phyloP scores from a whole-genome alignment of 2,888 invertebrate species.

The Acleris emargana region DNA sequence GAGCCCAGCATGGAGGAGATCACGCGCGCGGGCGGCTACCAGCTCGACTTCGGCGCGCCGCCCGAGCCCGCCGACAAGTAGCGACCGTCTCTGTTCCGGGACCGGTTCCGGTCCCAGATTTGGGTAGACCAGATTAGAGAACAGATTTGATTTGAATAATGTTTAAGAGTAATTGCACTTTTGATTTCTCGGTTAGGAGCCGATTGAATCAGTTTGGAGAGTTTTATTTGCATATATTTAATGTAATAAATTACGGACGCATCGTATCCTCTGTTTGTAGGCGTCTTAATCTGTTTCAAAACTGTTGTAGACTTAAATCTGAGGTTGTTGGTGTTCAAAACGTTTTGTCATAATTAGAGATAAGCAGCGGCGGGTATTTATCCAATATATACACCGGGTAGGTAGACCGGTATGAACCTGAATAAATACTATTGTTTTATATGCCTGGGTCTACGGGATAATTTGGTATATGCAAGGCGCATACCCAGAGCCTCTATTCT shows the following conservation, averaged over 20 bases:
- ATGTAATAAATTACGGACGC: constrained; percentile 14
- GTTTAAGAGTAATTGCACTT: constrained; percentile 69
- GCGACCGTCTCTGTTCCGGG: constrained; percentile 41
- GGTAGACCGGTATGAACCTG: too few species aligned
- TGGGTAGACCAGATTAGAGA: constrained; percentile 44
- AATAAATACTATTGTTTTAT: too few species aligned
- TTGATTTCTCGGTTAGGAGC: constrained; percentile 51
- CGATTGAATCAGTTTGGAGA: constrained; percentile 19
- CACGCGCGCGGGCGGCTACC: constrained; percentile 88
- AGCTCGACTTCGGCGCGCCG: constrained; percentile 85
- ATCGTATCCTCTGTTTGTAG: constrained; percentile 17
- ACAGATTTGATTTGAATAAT: constrained; percentile 46
- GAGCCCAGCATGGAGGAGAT: constrained; percentile 97
- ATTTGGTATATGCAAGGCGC: too few species aligned
- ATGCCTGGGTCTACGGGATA: too few species aligned
- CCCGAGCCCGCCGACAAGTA: constrained; percentile 74
- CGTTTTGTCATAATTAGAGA: background rate
- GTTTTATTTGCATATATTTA: constrained; percentile 22
- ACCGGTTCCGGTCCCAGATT: constrained; percentile 50
- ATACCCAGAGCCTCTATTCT: too few species aligned
- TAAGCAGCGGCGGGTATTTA: too few species aligned
- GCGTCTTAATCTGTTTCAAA: constrained; percentile 7
- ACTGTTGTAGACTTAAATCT: background rate
- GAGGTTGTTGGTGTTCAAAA: background rate
- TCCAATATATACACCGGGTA: too few species aligned